Evolutionary conservation across 1,140 invertebrate species (phyloP), one percentile per base, ranked within the genome.

Genomic region (Phortica variegata): DNA sequence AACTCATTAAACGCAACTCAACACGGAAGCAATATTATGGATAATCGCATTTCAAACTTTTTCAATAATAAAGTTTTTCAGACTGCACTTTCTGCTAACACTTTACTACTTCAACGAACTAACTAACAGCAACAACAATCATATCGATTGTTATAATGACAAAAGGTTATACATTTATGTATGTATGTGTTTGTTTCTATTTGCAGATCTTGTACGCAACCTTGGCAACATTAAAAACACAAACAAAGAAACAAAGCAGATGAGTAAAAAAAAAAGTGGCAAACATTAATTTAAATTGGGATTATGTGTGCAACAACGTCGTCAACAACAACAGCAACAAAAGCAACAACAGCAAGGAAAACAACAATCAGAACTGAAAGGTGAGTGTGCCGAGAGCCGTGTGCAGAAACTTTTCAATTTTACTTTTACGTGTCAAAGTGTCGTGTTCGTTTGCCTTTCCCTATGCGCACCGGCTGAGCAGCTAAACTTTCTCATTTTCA

Each of bases 21-120:
- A n/a, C n/a, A n/a, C n/a, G n/a, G n/a, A n/a, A n/a, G n/a, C n/a
- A n/a, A n/a, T n/a, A n/a, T n/a, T n/a, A n/a, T n/a, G n/a, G 40
- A 68, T 68, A 68, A 68, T 68, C 63, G 65, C 65, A 68, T 68
- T 68, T 69, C 63, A 51, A 68, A 68, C 63, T 68, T 68, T 68
- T 68, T 68, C 65, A 68, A 68, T 68, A 68, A 63, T 58, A 63
- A 68, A 68, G 59, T 59, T 66, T 68, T 68, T 43, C 65, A 69
- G 69, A 68, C 69, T 65, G 65, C 60, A 68, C 69, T 68, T 68
- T 60, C 63, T 57, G 54, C 60, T 69, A 65, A 57, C 57, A 54
- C 60, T 68, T 68, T 68, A 68, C 63, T 68, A 63, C 69, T 69
- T 68, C 58, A 54, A 29, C 5, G 10, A 26, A 26, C 23, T 26